Evolutionary conservation across 2,797 vertebrate species (phyloP).

Genomic region (Toxotes lorentzi): DNA sequence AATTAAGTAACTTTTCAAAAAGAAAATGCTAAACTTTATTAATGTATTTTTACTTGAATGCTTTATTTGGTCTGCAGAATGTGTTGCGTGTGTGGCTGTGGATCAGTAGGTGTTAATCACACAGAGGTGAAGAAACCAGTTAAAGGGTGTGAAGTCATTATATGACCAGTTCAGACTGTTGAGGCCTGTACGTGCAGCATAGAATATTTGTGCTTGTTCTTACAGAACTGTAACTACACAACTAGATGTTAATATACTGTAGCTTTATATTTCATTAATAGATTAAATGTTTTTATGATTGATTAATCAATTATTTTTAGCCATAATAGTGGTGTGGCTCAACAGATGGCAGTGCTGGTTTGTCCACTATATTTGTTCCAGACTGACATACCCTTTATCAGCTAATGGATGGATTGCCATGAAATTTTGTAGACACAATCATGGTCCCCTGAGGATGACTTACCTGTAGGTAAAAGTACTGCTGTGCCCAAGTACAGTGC

Average conservation of each 20-base stretch:
- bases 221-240: neutral
- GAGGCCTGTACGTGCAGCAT: neutral
- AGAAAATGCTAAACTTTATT: neutral
- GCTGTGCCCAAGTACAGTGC: too few relatives aligned
- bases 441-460: neutral
- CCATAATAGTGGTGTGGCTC: too few relatives aligned
- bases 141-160: constrained; percentile 25
- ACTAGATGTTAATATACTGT: neutral
- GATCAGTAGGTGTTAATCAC: constrained; percentile 29
- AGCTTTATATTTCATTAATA: neutral
- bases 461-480: too few relatives aligned
- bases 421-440: neutral
- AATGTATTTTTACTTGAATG: too few relatives aligned
- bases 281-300: too few relatives aligned
- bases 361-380: neutral
- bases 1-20: neutral
- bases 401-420: neutral
- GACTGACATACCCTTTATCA: neutral
- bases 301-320: too few relatives aligned
- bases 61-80: constrained; percentile 19
- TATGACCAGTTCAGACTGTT: constrained; percentile 17
- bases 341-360: neutral
- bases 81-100: constrained; percentile 24
- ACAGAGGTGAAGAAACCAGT: constrained; percentile 47
- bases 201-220: neutral